Conservation (phyloP, 2,888 invertebrate species). For the Acanthosoma haemorrhoidale region DNA sequence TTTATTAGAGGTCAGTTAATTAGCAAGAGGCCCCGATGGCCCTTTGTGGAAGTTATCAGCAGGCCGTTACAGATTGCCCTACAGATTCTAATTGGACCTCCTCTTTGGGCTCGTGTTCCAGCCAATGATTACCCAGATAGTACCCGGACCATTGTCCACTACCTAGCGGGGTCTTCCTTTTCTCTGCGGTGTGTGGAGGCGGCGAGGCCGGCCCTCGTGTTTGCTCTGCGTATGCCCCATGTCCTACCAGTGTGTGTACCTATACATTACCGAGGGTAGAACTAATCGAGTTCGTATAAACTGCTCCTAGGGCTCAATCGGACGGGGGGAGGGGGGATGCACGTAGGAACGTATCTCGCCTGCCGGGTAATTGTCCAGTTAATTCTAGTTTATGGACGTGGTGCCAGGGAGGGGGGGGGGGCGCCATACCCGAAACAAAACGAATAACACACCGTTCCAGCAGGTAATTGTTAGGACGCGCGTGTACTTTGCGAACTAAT, state of each 20-base stretch:
- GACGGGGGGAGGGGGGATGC: too few relatives aligned
- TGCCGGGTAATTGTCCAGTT: slow-evolving; percentile 5
- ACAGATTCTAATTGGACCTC: slow-evolving; percentile 10
- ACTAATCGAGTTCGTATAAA: slow-evolving; percentile 11
- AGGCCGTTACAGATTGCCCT: slow-evolving; percentile 15
- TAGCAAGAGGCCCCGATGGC: background rate
- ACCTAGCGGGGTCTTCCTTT: slow-evolving; percentile 9
- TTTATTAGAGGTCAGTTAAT: background rate
- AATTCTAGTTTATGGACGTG: background rate
- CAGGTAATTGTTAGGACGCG: background rate
- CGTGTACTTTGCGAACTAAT: background rate
- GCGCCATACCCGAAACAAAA: slow-evolving; percentile 3
- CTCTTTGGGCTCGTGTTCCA: slow-evolving; percentile 12
- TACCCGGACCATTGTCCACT: too few relatives aligned
- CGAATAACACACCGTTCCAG: too few relatives aligned
- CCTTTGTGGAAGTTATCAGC: background rate
- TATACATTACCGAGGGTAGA: background rate
- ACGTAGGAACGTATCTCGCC: background rate
- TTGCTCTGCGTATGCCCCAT: background rate
- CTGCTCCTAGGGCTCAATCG: too few relatives aligned
- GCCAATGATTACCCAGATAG: slow-evolving; percentile 6
- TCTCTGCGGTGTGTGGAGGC: background rate
- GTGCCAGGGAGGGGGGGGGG: too few relatives aligned
- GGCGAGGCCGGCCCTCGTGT: background rate
- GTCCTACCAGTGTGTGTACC: background rate